Percentiles rank a stretch among this genome's conserved stretches.
Conservation (phyloP, 2,888 invertebrate genomes). For the Zygogramma bicolorata region DNA sequence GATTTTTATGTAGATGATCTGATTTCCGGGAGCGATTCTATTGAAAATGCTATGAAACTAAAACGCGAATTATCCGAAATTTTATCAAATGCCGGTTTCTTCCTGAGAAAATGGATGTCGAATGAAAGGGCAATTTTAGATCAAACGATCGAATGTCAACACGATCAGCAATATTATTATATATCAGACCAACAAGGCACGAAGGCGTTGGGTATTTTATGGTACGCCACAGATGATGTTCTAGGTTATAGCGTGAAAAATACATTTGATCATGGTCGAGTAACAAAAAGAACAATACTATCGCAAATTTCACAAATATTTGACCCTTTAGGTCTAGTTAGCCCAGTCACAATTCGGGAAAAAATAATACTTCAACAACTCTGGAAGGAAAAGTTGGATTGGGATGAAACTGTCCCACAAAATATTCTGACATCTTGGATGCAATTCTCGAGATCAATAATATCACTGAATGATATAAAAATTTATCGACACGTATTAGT, state of each 20-base stretch:
- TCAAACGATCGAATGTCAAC: background rate
- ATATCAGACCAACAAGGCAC: background rate
- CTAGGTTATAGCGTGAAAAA: background rate
- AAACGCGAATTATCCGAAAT: background rate
- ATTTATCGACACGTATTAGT: slow-evolving; percentile 26
- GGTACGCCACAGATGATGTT: background rate
- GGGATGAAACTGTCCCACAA: slow-evolving; percentile 44
- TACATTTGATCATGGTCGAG: background rate
- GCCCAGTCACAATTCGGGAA: slow-evolving; percentile 45
- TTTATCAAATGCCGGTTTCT: background rate
- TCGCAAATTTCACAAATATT: slow-evolving; percentile 44
- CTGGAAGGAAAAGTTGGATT: slow-evolving; percentile 42
- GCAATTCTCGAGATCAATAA: slow-evolving; percentile 17
- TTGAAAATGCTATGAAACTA: background rate
- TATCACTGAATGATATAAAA: slow-evolving; percentile 23
- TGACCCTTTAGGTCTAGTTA: slow-evolving; percentile 48
- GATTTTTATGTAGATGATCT: slow-evolving; percentile 48
- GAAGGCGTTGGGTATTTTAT: background rate
- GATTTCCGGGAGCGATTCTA: slow-evolving; percentile 28
- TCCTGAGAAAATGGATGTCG: background rate
- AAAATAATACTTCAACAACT: slow-evolving; percentile 45
- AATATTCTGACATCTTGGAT: slow-evolving; percentile 22
- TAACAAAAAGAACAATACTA: slow-evolving; percentile 43
- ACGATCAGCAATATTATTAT: background rate
- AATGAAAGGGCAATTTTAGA: background rate